Base-by-base conservation (phyloP, 2,888 invertebrate genomes). In the Acanthococcus lagerstroemiae region DNA sequence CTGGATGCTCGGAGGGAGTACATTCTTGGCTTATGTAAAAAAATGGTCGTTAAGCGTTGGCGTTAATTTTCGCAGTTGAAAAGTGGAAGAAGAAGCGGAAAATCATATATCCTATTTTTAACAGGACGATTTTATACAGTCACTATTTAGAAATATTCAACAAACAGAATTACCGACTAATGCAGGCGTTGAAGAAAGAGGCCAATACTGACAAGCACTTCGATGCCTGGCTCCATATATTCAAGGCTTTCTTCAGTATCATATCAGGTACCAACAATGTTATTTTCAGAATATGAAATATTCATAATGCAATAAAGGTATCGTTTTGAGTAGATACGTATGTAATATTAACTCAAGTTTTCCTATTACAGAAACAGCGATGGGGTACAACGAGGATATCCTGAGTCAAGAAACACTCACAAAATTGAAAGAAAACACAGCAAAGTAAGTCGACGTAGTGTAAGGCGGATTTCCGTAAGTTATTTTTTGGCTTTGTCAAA, bases 11-110 rank as follows among this genome's bases (percentile, higher is more conserved):
- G n/a, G n/a, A n/a, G n/a, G n/a, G n/a, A n/a, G n/a, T n/a, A n/a
- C n/a, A n/a, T n/a, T n/a, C n/a, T n/a, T n/a, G n/a, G n/a, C n/a
- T n/a, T n/a, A n/a, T n/a, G n/a, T n/a, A n/a, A n/a, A n/a, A n/a
- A n/a, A n/a, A n/a, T n/a, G n/a, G n/a, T n/a, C n/a, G n/a, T n/a
- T n/a, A n/a, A n/a, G n/a, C n/a, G n/a, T n/a, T n/a, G n/a, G n/a
- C n/a, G n/a, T n/a, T n/a, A n/a, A n/a, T n/a, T n/a, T n/a, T 26
- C 9, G 5, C 68, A 78, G 78, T 77, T 61, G 70, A 73, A 24
- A 77, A 78, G 72, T 80, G 80, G 80, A 74, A 75, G 4, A 73
- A 73, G 24, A 74, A 78, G 48, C 74, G 80, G 15, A 78, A 78
- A 70, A 70, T 79, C 27, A 72, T 80, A 15, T 79, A 78, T 1